Percentiles rank a stretch among this genome's conserved stretches.
Conservation (phyloP, 2,797 vertebrate genomes). For the Rhinoraja longicauda region DNA sequence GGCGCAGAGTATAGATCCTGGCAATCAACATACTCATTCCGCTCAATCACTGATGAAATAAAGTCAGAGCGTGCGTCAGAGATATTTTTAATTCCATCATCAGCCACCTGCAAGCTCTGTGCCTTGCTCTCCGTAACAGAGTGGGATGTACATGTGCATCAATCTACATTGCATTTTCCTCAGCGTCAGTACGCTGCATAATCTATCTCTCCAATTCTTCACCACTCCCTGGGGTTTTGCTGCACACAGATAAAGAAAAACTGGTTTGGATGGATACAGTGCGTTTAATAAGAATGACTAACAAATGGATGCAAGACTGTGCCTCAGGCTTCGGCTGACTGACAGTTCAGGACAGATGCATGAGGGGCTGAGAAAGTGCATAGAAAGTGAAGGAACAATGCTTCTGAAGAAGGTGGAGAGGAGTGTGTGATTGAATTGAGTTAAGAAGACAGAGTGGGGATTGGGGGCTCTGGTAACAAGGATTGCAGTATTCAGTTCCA, state of each 20-base stretch:
- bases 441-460: not conserved
- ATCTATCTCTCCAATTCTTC: not conserved
- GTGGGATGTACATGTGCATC: too few species aligned
- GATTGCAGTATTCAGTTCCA: not conserved
- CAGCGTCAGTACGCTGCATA: not conserved
- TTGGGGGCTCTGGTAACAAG: too few species aligned
- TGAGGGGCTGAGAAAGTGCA: not conserved
- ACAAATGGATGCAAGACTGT: not conserved
- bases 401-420: not conserved
- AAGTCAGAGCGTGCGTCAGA: not conserved
- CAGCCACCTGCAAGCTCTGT: not conserved
- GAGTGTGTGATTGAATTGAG: not conserved
- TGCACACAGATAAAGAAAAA: not conserved
- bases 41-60: not conserved
- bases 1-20: not conserved
- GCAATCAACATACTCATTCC: not conserved
- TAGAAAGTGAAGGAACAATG: not conserved
- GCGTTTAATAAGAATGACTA: not conserved
- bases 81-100: not conserved
- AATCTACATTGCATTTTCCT: not conserved
- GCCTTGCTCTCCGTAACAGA: not conserved
- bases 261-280: not conserved
- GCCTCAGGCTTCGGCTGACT: not conserved
- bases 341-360: not conserved
- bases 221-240: not conserved